Evolutionary conservation across 2,113 vertebrate genomes (phyloP).

Genomic region (Tachuris rubrigastra): DNA sequence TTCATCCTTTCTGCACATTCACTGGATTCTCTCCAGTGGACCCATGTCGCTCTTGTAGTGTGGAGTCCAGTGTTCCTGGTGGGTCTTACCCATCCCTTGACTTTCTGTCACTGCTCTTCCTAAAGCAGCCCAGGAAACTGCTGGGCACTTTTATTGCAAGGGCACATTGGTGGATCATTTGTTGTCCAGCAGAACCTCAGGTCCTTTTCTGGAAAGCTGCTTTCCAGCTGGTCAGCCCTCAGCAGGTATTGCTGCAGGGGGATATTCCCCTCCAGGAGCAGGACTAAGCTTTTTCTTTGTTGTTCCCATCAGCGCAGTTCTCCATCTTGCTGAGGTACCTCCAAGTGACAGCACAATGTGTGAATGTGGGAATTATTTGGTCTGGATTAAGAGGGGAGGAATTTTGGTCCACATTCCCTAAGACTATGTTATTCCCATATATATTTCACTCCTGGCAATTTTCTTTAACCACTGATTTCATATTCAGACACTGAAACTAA

Average conservation of each 20-base stretch:
- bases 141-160: not conserved
- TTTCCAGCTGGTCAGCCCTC: not conserved
- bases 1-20: not conserved
- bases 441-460: not conserved
- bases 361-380: not conserved
- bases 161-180: not conserved
- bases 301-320: not conserved
- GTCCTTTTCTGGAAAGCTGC: not conserved
- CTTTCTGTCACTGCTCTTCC: rapidly evolving
- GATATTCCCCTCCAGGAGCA: not conserved
- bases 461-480: not conserved
- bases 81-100: not conserved
- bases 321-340: not conserved
- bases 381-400: not conserved
- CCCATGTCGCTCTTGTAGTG: not conserved
- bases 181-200: not conserved
- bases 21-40: not conserved
- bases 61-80: rapidly evolving
- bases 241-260: not conserved
- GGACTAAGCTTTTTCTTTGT: not conserved
- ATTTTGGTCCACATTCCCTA: not conserved
- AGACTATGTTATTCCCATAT: not conserved
- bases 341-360: not conserved
- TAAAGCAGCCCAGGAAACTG: not conserved
- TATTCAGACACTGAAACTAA: not conserved